phyloP scores from a whole-genome alignment of 2,888 invertebrate species.

The Cylindroiulus punctatus region DNA sequence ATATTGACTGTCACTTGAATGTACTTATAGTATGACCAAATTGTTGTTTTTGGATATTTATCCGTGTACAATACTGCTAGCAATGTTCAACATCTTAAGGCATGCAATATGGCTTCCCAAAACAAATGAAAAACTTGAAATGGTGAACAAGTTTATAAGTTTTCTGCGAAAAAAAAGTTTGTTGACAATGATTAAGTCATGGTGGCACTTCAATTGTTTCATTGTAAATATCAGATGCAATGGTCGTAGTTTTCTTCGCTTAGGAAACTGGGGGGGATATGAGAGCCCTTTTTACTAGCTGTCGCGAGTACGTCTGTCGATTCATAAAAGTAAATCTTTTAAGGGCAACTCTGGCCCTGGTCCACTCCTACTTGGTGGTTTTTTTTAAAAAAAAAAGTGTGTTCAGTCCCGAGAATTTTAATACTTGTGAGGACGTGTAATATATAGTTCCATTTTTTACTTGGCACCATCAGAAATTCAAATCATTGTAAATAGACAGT shows the following conservation, averaged over 20 bases:
- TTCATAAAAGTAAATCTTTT: constrained; percentile 33
- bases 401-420: constrained; percentile 51
- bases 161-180: neutral
- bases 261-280: neutral
- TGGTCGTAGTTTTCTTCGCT: neutral
- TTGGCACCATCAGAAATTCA: constrained; percentile 53
- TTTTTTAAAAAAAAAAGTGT: constrained; percentile 46
- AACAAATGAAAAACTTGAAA: neutral
- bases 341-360: constrained; percentile 33
- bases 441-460: constrained; percentile 55
- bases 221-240: neutral
- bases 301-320: constrained; percentile 22
- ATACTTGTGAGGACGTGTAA: constrained; percentile 52
- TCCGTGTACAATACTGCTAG: neutral
- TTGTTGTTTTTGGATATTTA: neutral
- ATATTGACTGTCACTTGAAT: neutral
- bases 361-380: constrained; percentile 46
- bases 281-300: neutral
- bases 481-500: constrained; percentile 55
- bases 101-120: neutral
- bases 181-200: constrained; percentile 4
- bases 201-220: constrained; percentile 43
- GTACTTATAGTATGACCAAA: neutral
- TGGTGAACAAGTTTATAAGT: neutral
- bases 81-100: neutral